A percentile compares a stretch with the other conserved stretches of the same genome.
Conservation (phyloP, 2,888 invertebrate genomes). For the Platerodrilus igneus region DNA sequence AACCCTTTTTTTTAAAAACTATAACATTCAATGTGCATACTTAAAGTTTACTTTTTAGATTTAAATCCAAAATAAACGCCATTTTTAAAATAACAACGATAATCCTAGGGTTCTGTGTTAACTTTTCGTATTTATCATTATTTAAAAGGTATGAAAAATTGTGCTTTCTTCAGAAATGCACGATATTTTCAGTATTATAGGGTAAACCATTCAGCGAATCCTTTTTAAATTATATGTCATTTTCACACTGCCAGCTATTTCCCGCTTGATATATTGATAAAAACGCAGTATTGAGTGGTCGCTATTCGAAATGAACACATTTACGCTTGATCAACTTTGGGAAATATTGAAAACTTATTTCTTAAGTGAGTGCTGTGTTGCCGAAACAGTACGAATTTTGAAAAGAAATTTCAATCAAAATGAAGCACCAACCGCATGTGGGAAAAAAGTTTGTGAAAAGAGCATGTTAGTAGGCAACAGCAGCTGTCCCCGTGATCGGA, state of each 20-base stretch:
- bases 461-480: constrained; percentile 6
- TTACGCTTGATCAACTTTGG: constrained; percentile 8
- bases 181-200: no score
- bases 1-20: no score
- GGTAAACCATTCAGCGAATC: no score
- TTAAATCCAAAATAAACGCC: no score
- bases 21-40: no score
- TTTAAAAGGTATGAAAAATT: no score
- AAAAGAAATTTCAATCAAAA: constrained; percentile 7
- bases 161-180: no score
- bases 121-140: no score
- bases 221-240: constrained; percentile 1
- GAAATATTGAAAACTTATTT: constrained; percentile 14
- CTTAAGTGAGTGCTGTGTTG: constrained; percentile 12
- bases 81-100: no score
- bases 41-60: no score
- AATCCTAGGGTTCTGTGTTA: no score
- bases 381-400: constrained; percentile 8
- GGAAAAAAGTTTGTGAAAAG: constrained; percentile 1
- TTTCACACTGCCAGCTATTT: background rate
- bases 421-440: constrained; percentile 6
- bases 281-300: background rate
- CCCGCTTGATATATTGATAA: background rate
- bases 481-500: constrained; percentile 1
- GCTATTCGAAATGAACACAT: constrained; percentile 1